Evolutionary conservation across 2,113 vertebrate genomes (phyloP), one percentile per base, ranked within the genome.

Genomic region (Corythoichthys haematopterus): DNA sequence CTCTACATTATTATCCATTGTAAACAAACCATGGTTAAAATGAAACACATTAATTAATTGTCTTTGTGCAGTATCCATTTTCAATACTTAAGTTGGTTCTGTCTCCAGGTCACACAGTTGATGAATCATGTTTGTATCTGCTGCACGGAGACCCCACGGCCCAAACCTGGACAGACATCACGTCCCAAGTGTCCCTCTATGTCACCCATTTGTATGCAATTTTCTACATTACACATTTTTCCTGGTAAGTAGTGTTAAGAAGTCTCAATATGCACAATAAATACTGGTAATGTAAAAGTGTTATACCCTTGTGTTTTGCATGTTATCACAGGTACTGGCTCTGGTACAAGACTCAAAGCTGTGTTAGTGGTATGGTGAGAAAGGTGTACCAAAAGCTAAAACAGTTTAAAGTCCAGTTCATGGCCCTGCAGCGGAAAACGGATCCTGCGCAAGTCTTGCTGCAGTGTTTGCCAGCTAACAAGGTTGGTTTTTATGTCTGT

Each of bases 211-310:
- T 97, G 57, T 98, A 95, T 2, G 96, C 93, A 0, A 70, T 95
- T 74, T 99, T 99, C 91, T 94, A 93, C 85, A 91, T 98, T 76
- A 94, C 91, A 2, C 93, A 94, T 81, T 98, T 98, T 84, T 99
- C 97, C 68, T 98, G 96, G 97, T 98, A 76, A 93, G 94, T 56
- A 56, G 58, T 48, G 13, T 35, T 7, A 13, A 40, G 11, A 38
- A 66, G 56, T 56, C 16, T 7, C 15, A 37, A 50, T 15, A 5
- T 56, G 55, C 59, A 4, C 28, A 20, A 16, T 14, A 20, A n/a
- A 67, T 43, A 43, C 4, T 15, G 11, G 3, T 13, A 1, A 4
- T 33, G 10, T 37, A 38, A 28, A 28, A 53, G 36, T 40, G 12
- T 51, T 10, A 38, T 36, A 72, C 16, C 36, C 64, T 68, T 74